A percentile compares a stretch with the other conserved stretches of the same genome.
phyloP scores from a whole-genome alignment of 2,113 vertebrate species.

The Ictalurus furcatus region DNA sequence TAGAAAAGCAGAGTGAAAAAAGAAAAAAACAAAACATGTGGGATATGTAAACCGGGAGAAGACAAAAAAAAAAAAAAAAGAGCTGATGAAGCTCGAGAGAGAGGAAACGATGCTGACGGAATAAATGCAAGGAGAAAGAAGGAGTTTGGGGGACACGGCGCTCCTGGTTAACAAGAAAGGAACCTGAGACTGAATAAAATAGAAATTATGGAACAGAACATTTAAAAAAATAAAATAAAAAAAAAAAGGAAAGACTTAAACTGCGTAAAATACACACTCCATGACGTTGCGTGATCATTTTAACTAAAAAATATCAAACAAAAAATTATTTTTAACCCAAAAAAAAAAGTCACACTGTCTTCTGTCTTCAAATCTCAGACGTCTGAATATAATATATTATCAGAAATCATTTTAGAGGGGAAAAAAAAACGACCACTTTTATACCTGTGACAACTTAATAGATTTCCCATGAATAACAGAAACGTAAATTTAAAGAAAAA shows the following conservation, averaged over 20 bases:
- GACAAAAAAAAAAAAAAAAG: slow-evolving; percentile 6
- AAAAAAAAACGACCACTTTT: neutral
- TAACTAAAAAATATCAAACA: neutral
- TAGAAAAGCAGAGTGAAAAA: slow-evolving; percentile 43
- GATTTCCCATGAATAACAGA: neutral
- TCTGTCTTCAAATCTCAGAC: neutral
- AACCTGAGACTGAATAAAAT: neutral
- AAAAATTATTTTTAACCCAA: neutral
- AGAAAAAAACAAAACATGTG: neutral
- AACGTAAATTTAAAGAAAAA: neutral
- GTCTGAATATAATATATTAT: neutral
- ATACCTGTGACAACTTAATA: neutral
- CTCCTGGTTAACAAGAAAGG: neutral
- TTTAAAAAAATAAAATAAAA: too few relatives aligned
- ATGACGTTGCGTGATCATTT: neutral
- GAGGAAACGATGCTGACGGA: slow-evolving; percentile 34
- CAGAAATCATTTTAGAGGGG: neutral
- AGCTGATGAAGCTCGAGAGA: slow-evolving; percentile 39
- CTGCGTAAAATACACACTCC: too few relatives aligned
- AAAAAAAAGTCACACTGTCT: neutral
- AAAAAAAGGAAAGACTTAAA: too few relatives aligned
- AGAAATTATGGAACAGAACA: neutral
- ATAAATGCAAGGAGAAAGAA: slow-evolving; percentile 24
- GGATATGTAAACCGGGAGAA: slow-evolving; percentile 48
- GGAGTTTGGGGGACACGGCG: neutral